These are phyloP conservation scores for Drosophila kokeensis DNA, from an alignment of 2,888 invertebrate species.

Conservation along the genomic window DNA sequence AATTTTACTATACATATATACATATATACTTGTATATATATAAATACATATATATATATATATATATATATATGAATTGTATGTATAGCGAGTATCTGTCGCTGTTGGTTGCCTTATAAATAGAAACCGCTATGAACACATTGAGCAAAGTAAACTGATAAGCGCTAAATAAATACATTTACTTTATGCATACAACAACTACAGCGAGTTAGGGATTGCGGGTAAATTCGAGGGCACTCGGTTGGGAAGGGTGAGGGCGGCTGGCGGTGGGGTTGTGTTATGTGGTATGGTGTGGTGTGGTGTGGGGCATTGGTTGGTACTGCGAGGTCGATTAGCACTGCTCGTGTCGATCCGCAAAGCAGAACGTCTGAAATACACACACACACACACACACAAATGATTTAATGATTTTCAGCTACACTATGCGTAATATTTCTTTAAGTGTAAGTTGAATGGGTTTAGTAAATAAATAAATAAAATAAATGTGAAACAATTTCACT, in stretches of 20 bases:
- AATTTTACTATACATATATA: constrained; percentile 17
- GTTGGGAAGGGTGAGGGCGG: not conserved
- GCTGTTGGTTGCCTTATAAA: constrained; percentile 46
- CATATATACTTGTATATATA: not conserved
- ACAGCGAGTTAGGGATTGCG: not conserved
- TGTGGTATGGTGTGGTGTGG: not conserved
- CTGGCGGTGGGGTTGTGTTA: not conserved
- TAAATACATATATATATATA: not conserved
- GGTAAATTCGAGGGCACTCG: not conserved
- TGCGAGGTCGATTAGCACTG: constrained; percentile 27
- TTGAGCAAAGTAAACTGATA: constrained; percentile 53
- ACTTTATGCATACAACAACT: constrained; percentile 39
- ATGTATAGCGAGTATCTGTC: constrained; percentile 44
- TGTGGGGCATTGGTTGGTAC: not conserved
- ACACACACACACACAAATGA: not conserved
- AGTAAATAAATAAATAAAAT: too few species aligned
- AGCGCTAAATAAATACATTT: constrained; percentile 62
- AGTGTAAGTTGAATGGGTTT: not conserved
- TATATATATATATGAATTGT: constrained; percentile 4
- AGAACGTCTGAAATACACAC: not conserved
- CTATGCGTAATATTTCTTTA: not conserved
- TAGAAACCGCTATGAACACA: constrained; percentile 56
- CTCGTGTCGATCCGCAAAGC: not conserved
- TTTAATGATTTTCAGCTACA: not conserved
- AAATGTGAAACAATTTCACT: too few species aligned